Evolutionary conservation across 2,113 vertebrate species (phyloP).

Genomic region (Holacanthus passer): DNA sequence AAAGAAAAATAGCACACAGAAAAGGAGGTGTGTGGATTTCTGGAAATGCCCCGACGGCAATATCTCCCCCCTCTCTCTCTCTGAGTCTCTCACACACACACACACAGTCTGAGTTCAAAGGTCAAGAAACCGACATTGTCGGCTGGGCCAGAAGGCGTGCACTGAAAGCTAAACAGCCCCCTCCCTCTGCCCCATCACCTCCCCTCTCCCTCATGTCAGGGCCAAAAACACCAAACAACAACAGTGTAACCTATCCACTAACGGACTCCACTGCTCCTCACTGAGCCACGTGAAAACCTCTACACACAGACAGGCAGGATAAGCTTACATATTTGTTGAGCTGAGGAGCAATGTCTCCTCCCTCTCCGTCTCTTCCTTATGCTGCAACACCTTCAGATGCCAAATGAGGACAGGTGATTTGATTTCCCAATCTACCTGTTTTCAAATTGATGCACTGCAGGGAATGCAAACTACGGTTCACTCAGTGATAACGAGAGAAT

Average conservation of each 20-base stretch:
- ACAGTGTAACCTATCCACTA: slow-evolving; percentile 17
- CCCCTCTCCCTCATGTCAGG: slow-evolving; percentile 10
- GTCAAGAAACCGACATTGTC: slow-evolving; percentile 56
- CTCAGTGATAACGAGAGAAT: slow-evolving; percentile 52
- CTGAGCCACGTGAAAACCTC: slow-evolving; percentile 9
- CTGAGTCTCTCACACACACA: slow-evolving; percentile 19
- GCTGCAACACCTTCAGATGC: not conserved
- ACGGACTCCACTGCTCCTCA: slow-evolving; percentile 1
- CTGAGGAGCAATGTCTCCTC: slow-evolving; percentile 9
- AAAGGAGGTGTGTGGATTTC: slow-evolving; percentile 1
- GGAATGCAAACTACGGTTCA: slow-evolving; percentile 54
- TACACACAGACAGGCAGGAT: not conserved
- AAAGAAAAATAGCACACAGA: not conserved
- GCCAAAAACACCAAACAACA: slow-evolving; percentile 49
- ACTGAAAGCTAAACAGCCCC: slow-evolving; percentile 54
- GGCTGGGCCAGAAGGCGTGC: slow-evolving; percentile 32
- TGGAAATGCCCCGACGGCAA: slow-evolving; percentile 10
- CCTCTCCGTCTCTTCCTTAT: not conserved
- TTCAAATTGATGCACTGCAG: slow-evolving; percentile 15
- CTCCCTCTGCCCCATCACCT: not conserved
- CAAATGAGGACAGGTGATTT: slow-evolving; percentile 45
- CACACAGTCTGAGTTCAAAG: slow-evolving; percentile 56
- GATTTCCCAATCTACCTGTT: slow-evolving; percentile 31
- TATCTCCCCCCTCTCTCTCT: not conserved
- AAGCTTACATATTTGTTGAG: slow-evolving; percentile 28